Base-by-base conservation (phyloP, 1,140 invertebrate species). In the Condylostylus longicornis region DNA sequence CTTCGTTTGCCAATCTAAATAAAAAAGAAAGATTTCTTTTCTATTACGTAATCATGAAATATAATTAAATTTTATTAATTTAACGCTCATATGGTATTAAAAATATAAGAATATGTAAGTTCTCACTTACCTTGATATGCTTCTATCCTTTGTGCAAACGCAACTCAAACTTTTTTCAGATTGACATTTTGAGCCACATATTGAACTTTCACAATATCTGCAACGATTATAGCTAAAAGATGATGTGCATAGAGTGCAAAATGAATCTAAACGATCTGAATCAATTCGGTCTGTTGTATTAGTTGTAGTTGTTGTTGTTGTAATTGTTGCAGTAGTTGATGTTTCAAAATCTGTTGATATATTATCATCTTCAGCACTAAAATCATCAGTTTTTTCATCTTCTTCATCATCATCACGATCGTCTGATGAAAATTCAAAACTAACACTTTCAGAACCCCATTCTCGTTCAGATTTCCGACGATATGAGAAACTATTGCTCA, bases 221-320 rank as follows among this genome's bases (percentile, higher is more conserved):
- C 54, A 59, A 33, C 57, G 54, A 18, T 51, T 57, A 35, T 58
- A 59, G 43, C 56, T 59, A 34, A 59, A 59, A 12, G 53, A 54
- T 8, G 56, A 59, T 10, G 56, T 59, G 47, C 56, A 59, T 2
- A 59, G 38, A 0, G 56, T 59, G 37, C 56, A 59, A 30, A 58
- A 59, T 10, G 56, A 59, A 48, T 58, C 53, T 20, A 59, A 41
- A 31, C 47, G 48, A 7, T 42, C 51, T 21, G 48, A 49, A 23
- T 43, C 46, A 8, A 43, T 43, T 7, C 45, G 45, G 10, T 40
- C 35, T 20, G 46, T 34, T 6, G 18, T 29, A 21, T 23, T 14
- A 5, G 13, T 2, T 28, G 23, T 22, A 15, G n/a, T 19, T 29
- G 8, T 14, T 10, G 5, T 19, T 15, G 7, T 15, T 10, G n/a